Conservation (phyloP, 2,113 vertebrate genomes). For the Columbina picui region DNA sequence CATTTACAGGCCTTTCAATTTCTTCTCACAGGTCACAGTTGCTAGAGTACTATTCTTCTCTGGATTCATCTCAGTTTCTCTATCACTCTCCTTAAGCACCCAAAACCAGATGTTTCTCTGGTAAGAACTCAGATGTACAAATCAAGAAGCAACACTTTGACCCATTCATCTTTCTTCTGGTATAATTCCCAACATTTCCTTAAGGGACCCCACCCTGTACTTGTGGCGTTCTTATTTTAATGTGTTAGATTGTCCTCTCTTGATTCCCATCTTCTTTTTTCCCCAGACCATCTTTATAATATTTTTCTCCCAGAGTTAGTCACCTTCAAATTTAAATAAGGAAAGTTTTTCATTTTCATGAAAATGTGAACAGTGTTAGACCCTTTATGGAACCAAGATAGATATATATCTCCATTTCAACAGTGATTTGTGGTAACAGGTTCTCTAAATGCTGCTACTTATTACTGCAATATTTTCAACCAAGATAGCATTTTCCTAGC, state of each 20-base stretch:
- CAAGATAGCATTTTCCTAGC: background rate
- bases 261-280: background rate
- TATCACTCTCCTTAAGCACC: background rate
- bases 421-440: background rate
- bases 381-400: fast-evolving
- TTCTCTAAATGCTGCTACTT: background rate
- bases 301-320: background rate
- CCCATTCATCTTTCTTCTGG: background rate
- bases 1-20: background rate
- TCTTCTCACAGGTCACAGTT: background rate
- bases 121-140: background rate
- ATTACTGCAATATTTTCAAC: background rate
- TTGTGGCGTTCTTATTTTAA: background rate
- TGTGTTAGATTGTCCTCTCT: background rate
- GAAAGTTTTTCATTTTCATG: background rate
- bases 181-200: background rate
- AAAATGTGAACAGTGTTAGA: background rate
- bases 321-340: background rate
- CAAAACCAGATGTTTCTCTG: background rate
- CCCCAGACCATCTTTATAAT: background rate
- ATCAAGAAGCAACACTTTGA: background rate
- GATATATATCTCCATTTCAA: background rate
- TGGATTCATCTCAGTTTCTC: background rate
- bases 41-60: background rate
- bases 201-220: fast-evolving